phyloP scores from a whole-genome alignment of 2,797 vertebrate genomes.

The Micropoecilia bifurca region DNA sequence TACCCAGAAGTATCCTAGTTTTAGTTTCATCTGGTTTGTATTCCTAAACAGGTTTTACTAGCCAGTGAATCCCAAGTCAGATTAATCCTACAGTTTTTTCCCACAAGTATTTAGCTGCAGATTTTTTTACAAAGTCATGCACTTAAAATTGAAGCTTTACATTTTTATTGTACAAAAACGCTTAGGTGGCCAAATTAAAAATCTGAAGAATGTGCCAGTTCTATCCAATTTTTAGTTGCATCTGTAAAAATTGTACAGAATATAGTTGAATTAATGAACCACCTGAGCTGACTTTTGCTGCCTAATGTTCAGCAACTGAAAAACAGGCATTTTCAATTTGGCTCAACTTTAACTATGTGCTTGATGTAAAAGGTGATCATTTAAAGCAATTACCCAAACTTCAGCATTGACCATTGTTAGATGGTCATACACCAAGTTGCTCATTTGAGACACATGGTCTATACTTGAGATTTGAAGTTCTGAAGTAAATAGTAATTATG shows the following conservation, averaged over 20 bases:
- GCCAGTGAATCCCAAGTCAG: too few species aligned
- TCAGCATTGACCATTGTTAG: background rate
- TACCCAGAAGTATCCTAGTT: too few species aligned
- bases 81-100: too few species aligned
- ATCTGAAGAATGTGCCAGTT: too few species aligned
- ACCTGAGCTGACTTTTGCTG: background rate
- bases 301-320: background rate
- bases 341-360: background rate
- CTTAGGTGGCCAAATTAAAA: too few species aligned
- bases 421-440: constrained; percentile 25
- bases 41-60: too few species aligned
- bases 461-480: constrained; percentile 9
- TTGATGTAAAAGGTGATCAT: background rate
- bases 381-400: background rate
- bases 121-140: too few species aligned
- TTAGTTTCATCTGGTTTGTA: too few species aligned
- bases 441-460: constrained; percentile 22
- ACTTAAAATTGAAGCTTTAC: too few species aligned
- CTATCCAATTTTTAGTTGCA: too few species aligned
- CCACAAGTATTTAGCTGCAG: too few species aligned
- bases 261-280: background rate
- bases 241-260: background rate
- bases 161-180: too few species aligned
- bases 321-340: background rate
- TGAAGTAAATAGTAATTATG: constrained; percentile 17